phyloP scores from a whole-genome alignment of 2,113 vertebrate genomes.

The Ovibos moschatus region DNA sequence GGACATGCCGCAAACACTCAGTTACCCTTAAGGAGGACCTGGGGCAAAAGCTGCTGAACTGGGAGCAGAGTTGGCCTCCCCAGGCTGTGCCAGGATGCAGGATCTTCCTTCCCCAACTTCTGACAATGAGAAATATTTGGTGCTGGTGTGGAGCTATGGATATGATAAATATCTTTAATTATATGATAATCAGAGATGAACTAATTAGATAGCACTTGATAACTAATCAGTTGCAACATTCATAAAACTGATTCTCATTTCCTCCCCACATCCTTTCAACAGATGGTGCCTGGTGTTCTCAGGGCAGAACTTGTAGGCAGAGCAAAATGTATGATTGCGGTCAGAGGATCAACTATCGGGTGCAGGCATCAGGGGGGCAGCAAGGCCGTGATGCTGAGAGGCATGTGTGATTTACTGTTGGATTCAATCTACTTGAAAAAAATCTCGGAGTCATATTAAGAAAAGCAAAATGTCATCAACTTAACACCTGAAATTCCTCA shows the following conservation, averaged over 20 bases:
- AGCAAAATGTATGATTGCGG: constrained; percentile 4
- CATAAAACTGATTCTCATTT: constrained; percentile 21
- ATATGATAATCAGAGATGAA: constrained; percentile 48
- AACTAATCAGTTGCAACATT: constrained; percentile 58
- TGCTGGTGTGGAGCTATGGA: neutral
- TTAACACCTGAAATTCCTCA: constrained; percentile 76
- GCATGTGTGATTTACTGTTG: constrained; percentile 69
- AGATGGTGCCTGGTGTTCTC: constrained; percentile 63
- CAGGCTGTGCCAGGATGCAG: rapidly evolving
- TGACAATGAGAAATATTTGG: neutral
- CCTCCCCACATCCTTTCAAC: constrained; percentile 30
- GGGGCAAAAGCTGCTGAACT: neutral
- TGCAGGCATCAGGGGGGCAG: constrained; percentile 33
- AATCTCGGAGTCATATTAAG: constrained; percentile 61
- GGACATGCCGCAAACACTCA: rapidly evolving
- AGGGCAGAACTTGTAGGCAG: constrained; percentile 23
- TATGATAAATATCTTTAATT: constrained; percentile 29
- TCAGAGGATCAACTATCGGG: constrained; percentile 58
- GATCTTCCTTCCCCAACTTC: neutral
- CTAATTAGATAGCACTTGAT: constrained; percentile 46
- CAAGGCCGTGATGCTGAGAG: constrained; percentile 40
- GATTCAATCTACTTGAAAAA: constrained; percentile 74
- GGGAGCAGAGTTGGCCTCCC: neutral
- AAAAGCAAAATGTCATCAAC: constrained; percentile 68
- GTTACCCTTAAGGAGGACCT: neutral